Conservation (phyloP, 2,113 vertebrate species). For the Halichoeres trimaculatus region DNA sequence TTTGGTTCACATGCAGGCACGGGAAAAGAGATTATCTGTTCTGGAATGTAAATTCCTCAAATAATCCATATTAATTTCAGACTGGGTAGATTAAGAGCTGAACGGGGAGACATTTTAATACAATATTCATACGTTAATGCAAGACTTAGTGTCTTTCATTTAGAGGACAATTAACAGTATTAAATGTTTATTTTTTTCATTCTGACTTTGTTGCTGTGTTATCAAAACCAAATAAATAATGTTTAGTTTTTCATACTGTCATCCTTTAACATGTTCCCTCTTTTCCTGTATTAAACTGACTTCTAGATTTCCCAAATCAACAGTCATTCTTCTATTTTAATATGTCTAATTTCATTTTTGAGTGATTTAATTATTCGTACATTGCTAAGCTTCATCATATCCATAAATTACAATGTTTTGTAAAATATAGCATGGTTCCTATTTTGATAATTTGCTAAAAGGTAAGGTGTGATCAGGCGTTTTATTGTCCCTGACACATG, state of each 20-base stretch:
- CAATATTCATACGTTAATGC: not conserved
- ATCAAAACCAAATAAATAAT: not conserved
- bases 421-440: too few relatives aligned
- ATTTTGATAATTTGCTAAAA: too few relatives aligned
- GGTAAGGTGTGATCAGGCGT: too few relatives aligned
- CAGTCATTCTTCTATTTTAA: not conserved
- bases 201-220: not conserved
- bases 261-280: not conserved
- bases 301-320: not conserved
- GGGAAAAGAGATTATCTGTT: slow-evolving; percentile 64
- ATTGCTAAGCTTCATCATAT: not conserved
- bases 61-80: slow-evolving; percentile 61
- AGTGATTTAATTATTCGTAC: not conserved
- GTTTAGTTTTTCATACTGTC: too few relatives aligned
- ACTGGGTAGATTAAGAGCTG: slow-evolving; percentile 2
- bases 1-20: slow-evolving; percentile 42
- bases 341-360: not conserved
- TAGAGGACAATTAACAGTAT: not conserved
- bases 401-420: not conserved
- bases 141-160: not conserved
- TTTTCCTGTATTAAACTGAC: too few relatives aligned
- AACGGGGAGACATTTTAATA: slow-evolving; percentile 5
- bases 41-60: slow-evolving; percentile 68
- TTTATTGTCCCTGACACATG: too few relatives aligned
- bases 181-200: not conserved